Percentiles rank a stretch among this genome's conserved stretches.
Evolutionary conservation across 2,888 invertebrate genomes (phyloP).

Genomic region (Ochlodes sylvanus): DNA sequence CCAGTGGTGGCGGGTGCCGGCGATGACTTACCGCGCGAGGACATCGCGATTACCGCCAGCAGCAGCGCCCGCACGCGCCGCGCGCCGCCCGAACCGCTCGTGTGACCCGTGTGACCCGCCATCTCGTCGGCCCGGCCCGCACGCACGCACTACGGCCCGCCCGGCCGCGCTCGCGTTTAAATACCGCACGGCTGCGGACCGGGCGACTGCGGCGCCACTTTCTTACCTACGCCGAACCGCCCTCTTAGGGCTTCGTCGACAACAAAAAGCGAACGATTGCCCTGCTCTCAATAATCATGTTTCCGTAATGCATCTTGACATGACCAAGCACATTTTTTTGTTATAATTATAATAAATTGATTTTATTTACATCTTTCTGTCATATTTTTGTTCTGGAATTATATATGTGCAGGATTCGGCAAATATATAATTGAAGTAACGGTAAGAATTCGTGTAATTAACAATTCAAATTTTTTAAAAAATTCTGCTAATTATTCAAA

Average conservation of each 20-base stretch:
- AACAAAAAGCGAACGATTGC: too few species aligned
- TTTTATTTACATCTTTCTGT: too few species aligned
- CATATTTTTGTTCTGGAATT: too few species aligned
- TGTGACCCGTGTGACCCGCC: slow-evolving; percentile 4
- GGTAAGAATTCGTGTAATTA: too few species aligned
- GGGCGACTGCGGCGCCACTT: background rate
- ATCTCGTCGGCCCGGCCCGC: slow-evolving; percentile 22
- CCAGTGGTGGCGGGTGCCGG: background rate
- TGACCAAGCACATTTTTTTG: too few species aligned
- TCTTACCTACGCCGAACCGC: background rate
- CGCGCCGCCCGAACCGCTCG: slow-evolving; percentile 15
- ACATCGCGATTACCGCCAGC: background rate
- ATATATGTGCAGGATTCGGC: too few species aligned
- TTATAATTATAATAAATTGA: too few species aligned
- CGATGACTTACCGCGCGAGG: slow-evolving; percentile 40
- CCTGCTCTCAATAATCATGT: too few species aligned
- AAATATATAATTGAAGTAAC: too few species aligned
- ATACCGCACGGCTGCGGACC: slow-evolving; percentile 16
- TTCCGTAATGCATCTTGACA: too few species aligned
- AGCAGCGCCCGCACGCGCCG: slow-evolving; percentile 18
- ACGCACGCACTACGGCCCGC: slow-evolving; percentile 35
- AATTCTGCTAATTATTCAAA: too few species aligned
- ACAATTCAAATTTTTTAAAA: too few species aligned
- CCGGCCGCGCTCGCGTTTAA: slow-evolving; percentile 34
- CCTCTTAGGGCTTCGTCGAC: background rate